Percentiles rank a stretch among this genome's conserved stretches.
These are phyloP conservation scores for Lithophane ornitopus DNA, from an alignment of 2,888 invertebrate species.

Conservation along the genomic window DNA sequence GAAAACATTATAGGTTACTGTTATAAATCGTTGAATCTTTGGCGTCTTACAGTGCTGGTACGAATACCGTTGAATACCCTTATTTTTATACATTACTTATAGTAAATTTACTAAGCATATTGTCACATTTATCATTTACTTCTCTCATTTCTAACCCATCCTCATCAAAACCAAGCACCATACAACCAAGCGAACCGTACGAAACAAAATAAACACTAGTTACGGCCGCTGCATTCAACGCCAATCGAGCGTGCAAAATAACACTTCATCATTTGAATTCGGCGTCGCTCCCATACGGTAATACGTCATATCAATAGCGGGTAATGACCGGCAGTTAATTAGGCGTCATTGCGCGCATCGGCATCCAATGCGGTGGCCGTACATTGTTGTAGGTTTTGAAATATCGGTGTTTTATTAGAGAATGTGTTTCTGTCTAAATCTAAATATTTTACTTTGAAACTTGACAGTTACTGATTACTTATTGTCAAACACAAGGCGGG, in stretches of 20 bases:
- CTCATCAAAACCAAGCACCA: constrained; percentile 19
- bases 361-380: constrained; percentile 68
- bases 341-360: constrained; percentile 67
- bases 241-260: constrained; percentile 57
- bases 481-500: no score
- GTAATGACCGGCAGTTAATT: constrained; percentile 67
- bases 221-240: constrained; percentile 56
- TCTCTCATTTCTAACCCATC: background rate
- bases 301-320: constrained; percentile 67
- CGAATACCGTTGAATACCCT: background rate
- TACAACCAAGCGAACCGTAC: constrained; percentile 26
- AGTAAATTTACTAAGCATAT: background rate
- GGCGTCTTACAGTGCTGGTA: no score
- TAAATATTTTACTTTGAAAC: background rate
- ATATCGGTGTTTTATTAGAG: background rate
- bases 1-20: background rate
- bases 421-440: background rate
- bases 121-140: background rate
- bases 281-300: constrained; percentile 60
- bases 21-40: background rate
- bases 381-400: constrained; percentile 49
- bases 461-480: background rate
- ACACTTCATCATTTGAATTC: constrained; percentile 68
- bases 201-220: constrained; percentile 53
- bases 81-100: background rate